Evolutionary conservation across 2,888 invertebrate species (phyloP).

Genomic region (Cryptus viduatorius): DNA sequence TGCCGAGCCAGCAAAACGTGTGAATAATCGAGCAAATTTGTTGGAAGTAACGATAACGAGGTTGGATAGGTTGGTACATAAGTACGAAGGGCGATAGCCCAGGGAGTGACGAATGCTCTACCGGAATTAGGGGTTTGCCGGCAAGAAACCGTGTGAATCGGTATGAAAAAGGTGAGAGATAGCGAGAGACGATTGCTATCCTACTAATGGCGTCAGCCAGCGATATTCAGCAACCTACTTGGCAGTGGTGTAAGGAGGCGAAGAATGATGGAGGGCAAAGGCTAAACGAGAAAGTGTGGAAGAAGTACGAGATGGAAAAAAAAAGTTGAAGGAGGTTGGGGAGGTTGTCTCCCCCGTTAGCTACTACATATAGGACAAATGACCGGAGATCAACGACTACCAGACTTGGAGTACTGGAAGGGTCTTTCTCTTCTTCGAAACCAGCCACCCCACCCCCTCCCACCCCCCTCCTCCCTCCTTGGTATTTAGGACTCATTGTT

Average conservation of each 20-base stretch:
- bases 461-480: not conserved
- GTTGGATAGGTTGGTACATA: not conserved
- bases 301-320: not conserved
- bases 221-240: conserved; percentile 34
- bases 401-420: conserved; percentile 20
- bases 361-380: conserved; percentile 26
- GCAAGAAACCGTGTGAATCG: conserved; percentile 11
- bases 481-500: conserved; percentile 68
- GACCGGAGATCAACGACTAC: conserved; percentile 53
- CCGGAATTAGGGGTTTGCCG: conserved; percentile 12
- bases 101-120: conserved; percentile 36
- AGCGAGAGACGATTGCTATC: not conserved
- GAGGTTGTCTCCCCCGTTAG: conserved; percentile 9
- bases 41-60: conserved; percentile 52
- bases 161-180: conserved; percentile 22
- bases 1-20: not conserved
- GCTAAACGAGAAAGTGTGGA: not conserved
- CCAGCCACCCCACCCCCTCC: no score
- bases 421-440: conserved; percentile 13
- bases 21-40: conserved; percentile 37
- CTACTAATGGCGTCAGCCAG: conserved; percentile 19
- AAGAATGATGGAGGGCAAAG: conserved; percentile 32
- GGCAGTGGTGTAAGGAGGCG: conserved; percentile 2
- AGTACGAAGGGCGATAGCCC: conserved; percentile 25
- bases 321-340: conserved; percentile 31